Conservation (phyloP, 2,797 vertebrate species). For the Moxostoma hubbsi region DNA sequence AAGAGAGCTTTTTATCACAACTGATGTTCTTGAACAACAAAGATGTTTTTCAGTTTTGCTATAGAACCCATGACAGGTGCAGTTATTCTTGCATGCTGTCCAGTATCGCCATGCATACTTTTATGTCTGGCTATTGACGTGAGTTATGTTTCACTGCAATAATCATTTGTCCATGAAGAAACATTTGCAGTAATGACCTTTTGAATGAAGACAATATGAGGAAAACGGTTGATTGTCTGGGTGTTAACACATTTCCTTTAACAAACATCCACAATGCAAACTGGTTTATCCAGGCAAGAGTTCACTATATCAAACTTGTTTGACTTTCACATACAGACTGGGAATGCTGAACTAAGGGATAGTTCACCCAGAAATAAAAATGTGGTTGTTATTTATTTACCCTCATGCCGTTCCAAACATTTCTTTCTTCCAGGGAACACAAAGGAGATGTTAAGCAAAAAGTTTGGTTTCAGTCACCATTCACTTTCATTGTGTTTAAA, state of each 20-base stretch:
- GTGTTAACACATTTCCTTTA: background rate
- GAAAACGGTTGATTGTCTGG: background rate
- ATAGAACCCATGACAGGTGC: background rate
- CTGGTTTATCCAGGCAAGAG: conserved; percentile 20
- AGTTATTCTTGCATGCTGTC: background rate
- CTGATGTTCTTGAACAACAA: background rate
- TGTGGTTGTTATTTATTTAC: no score
- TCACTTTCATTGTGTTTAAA: no score
- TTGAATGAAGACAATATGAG: background rate
- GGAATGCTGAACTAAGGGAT: no score
- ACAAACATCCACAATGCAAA: background rate
- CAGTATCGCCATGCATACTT: background rate
- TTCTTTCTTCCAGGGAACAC: no score
- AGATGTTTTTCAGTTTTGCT: background rate
- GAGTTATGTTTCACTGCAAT: background rate
- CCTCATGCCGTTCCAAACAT: no score
- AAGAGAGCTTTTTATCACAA: background rate
- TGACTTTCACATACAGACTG: background rate
- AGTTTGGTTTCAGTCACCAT: no score
- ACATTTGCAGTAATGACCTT: background rate
- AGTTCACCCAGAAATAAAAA: no score
- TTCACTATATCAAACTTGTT: background rate
- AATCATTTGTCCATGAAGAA: background rate
- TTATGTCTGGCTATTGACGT: background rate
- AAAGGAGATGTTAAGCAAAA: no score